Base-by-base conservation (phyloP, 1,140 invertebrate species). In the Calosoma granatense region DNA sequence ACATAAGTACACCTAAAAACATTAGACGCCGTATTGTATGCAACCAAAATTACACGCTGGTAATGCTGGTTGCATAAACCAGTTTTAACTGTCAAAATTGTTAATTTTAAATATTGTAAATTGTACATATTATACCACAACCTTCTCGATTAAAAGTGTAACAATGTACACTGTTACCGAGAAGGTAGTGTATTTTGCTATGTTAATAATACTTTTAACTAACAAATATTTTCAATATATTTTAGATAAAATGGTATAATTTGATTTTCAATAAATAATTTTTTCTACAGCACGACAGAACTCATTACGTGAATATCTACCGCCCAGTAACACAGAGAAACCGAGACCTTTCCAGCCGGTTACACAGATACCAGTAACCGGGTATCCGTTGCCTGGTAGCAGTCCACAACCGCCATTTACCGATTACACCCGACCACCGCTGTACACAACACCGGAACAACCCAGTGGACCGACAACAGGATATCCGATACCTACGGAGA, bases 291-390 rank as follows among this genome's bases (percentile, higher is more conserved):
- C 78, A 68, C 80, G 82, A 22, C 82, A 85, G 63, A 74, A 73
- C 22, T 71, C 75, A 2, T 65, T 73, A 22, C 72, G 78, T 22
- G 73, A 71, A 19, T 82, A 81, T 53, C 66, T 82, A 20, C 81
- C 81, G 1, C 79, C 79, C 23, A 80, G 79, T 17, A 81, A 82
- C 56, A 81, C 81, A 1, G 81, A 85, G 56, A 81, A 75, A 61
- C 84, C 84, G 4, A 74, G 83, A 56, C 83, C 83, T 0, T 85
- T 86, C 66, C 78, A 82, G 63, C 75, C 80, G 22, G 69, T 76
- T 11, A 54, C 53, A 12, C 56, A 54, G 52, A 30, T 47, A 39
- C 59, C 56, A 12, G 63, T 61, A 36, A 56, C 47, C 20, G 73
- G 75, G 1, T 78, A 77, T 56, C 76, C 74, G 20, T 64, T 70